Conservation (phyloP, 2,797 vertebrate genomes). For the Xiphophorus birchmanni region DNA sequence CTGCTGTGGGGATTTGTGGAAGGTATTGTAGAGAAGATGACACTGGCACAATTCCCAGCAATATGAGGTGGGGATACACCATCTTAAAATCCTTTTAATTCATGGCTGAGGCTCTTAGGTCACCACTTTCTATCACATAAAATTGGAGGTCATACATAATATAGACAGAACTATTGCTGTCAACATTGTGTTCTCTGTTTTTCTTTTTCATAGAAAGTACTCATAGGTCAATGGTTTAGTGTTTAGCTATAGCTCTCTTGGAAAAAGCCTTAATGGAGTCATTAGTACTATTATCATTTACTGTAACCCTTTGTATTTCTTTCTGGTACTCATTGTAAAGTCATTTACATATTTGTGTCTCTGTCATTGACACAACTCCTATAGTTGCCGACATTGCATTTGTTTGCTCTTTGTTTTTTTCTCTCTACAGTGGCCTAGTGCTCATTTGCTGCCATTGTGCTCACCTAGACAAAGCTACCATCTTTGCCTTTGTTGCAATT, state of each 20-base stretch:
- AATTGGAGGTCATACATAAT: constrained; percentile 8
- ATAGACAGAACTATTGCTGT: background rate
- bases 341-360: background rate
- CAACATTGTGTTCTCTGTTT: background rate
- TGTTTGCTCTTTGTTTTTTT: background rate
- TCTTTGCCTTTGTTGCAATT: background rate
- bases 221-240: background rate
- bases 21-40: constrained; percentile 58
- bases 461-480: background rate
- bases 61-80: constrained; percentile 54
- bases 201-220: background rate
- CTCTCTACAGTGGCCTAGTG: background rate
- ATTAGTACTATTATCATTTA: background rate
- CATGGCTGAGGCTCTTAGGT: constrained; percentile 37
- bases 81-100: constrained; percentile 37
- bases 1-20: constrained; percentile 59
- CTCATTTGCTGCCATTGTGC: background rate
- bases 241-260: background rate
- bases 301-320: background rate
- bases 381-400: background rate
- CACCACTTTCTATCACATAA: constrained; percentile 12
- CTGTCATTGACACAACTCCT: background rate
- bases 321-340: background rate
- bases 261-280: background rate
- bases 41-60: constrained; percentile 54